A percentile compares a stretch with the other conserved stretches of the same genome.
Conservation (phyloP, 1,140 invertebrate genomes). For the Macrostomum lignano region DNA sequence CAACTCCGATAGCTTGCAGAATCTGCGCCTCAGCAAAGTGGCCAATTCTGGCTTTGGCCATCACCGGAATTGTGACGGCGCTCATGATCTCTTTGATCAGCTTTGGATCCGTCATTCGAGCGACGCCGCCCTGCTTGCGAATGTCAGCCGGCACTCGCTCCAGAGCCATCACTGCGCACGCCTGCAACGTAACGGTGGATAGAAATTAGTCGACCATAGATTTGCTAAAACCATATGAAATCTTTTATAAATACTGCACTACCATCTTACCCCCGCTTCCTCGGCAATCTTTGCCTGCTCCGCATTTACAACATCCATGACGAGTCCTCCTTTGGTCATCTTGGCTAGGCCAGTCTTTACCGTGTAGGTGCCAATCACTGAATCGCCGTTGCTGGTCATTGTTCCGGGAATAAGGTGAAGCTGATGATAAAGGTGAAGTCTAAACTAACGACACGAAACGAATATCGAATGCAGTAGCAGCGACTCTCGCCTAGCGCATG, state of each 20-base stretch:
- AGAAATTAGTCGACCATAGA: background rate
- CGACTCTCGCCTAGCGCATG: too few species aligned
- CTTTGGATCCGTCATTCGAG: constrained; percentile 18
- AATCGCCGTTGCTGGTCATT: too few species aligned
- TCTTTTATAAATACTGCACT: background rate
- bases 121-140: constrained; percentile 15
- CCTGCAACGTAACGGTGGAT: constrained; percentile 10
- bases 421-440: too few species aligned
- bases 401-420: too few species aligned
- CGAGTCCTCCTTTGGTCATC: constrained; percentile 20
- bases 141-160: constrained; percentile 21
- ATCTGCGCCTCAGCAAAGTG: constrained; percentile 22
- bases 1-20: constrained; percentile 16
- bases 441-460: too few species aligned
- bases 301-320: constrained; percentile 18
- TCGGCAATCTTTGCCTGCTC: constrained; percentile 17
- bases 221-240: background rate
- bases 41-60: constrained; percentile 18
- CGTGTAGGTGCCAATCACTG: constrained; percentile 17
- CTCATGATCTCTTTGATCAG: constrained; percentile 17
- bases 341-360: constrained; percentile 19
- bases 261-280: constrained; percentile 13
- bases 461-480: too few species aligned
- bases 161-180: constrained; percentile 20
- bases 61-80: constrained; percentile 18